These are phyloP conservation scores for Halictus rubicundus DNA, from an alignment of 1,140 invertebrate species.

Conservation along the genomic window DNA sequence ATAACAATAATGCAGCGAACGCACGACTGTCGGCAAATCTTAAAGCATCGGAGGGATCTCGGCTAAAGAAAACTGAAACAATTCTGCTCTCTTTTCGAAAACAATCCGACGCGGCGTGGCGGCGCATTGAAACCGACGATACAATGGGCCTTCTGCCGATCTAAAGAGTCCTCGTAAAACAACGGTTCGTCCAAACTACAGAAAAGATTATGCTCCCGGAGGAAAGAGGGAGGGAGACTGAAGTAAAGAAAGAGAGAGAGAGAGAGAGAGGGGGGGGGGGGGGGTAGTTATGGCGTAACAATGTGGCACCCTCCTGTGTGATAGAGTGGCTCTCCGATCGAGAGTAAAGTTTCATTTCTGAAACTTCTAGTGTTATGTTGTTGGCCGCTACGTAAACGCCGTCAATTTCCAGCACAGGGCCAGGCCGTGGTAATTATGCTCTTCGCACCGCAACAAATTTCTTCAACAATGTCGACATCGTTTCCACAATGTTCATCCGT, in stretches of 20 bases:
- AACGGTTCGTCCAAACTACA: constrained; percentile 45
- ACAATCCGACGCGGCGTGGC: constrained; percentile 46
- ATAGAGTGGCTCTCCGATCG: constrained; percentile 55
- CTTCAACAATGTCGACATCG: no score
- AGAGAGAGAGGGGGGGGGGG: no score
- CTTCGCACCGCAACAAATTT: no score
- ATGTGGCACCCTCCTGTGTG: constrained; percentile 68
- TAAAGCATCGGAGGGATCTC: constrained; percentile 41
- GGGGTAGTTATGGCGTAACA: constrained; percentile 54
- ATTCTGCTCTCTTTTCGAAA: constrained; percentile 53
- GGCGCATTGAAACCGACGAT: constrained; percentile 53
- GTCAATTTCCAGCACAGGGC: constrained; percentile 21
- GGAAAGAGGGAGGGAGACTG: constrained; percentile 2
- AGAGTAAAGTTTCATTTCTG: constrained; percentile 38
- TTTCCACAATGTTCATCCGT: no score
- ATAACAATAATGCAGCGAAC: neutral
- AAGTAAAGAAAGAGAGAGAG: constrained; percentile 49
- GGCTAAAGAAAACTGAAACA: constrained; percentile 55
- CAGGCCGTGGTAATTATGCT: no score
- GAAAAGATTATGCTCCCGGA: constrained; percentile 32
- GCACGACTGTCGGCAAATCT: constrained; percentile 42
- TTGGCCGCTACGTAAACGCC: constrained; percentile 11
- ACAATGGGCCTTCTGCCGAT: constrained; percentile 48
- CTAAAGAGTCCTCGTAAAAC: constrained; percentile 52
- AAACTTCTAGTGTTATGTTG: constrained; percentile 33